Conservation (phyloP, 2,797 vertebrate species). For the Phrynocephalus vlangalii region DNA sequence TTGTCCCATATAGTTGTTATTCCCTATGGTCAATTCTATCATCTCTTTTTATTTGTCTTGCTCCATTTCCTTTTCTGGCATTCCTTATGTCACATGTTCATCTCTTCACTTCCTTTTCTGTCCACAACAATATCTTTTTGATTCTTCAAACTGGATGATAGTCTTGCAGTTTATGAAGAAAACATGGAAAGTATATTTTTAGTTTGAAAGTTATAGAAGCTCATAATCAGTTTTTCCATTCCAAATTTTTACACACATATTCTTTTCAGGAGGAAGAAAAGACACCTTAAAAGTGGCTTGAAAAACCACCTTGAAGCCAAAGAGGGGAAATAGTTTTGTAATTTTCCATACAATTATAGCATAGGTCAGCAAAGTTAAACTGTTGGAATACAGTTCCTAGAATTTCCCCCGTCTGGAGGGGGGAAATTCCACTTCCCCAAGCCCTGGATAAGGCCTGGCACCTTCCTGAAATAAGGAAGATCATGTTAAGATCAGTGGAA, state of each 20-base stretch:
- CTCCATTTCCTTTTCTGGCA: not conserved
- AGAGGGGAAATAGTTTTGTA: not conserved
- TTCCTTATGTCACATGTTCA: not conserved
- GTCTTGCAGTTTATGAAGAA: not conserved
- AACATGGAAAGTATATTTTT: not conserved
- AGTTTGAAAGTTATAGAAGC: not conserved
- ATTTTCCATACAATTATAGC: no score
- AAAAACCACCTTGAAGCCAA: not conserved
- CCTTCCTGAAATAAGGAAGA: not conserved
- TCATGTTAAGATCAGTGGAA: not conserved
- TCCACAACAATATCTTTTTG: not conserved
- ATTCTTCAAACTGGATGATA: not conserved
- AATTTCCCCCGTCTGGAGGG: no score
- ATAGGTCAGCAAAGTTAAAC: no score
- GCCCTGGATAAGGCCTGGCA: not conserved
- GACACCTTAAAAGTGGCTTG: not conserved
- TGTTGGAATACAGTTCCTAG: no score
- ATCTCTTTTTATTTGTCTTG: not conserved
- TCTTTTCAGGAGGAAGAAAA: not conserved
- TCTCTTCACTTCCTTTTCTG: not conserved
- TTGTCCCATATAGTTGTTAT: not conserved
- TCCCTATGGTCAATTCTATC: not conserved
- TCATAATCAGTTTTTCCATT: not conserved
- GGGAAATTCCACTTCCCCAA: no score
- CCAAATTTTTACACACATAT: not conserved